Base-by-base conservation (phyloP, 1,140 invertebrate species). In the Oreohelix idahoensis region DNA sequence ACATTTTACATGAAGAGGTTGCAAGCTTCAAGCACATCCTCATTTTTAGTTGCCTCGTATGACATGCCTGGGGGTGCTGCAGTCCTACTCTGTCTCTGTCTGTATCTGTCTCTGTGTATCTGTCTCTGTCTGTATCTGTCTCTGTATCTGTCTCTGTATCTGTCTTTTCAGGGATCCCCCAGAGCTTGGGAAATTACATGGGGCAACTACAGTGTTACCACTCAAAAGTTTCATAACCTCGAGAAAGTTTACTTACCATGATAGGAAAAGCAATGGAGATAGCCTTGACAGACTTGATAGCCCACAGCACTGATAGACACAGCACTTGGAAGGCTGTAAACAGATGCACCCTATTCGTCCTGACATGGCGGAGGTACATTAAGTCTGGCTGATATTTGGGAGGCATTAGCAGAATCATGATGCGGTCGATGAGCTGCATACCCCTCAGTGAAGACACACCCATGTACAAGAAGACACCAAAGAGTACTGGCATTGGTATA, bases 381-480 rank as follows among this genome's bases (percentile, higher is more conserved):
- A 98, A 97, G 93, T 99, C 98, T 0, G 98, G 98, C 92, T 99
- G 98, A 93, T 99, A 99, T 91, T 99, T 99, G 86, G 96, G 96
- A 26, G 98, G 98, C 98, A 99, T 99, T 82, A 99, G 96, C 94
- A 99, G 96, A 58, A 99, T 97, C 36, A 98, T 92, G 53, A 99
- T 96, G 80, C 98, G 95, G 90, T 99, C 97, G 90, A 99, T 98
- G 91, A 99, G 97, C 93, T 99, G 97, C 83, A 99, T 95, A 80
- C 97, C 98, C 91, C 97, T 97, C 0, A 99, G 93, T 1, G 98
- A 98, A 53, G 98, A 97, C 63, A 98, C 96, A 76, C 98, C 98
- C 98, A 99, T 99, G 92, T 99, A 99, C 2, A 99, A 94, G 93
- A 99, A 99, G 20, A 99, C 98, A 63, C 98, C 98, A 93, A 98